Base-by-base conservation (phyloP, 2,113 vertebrate species). In the Donacobius atricapilla region DNA sequence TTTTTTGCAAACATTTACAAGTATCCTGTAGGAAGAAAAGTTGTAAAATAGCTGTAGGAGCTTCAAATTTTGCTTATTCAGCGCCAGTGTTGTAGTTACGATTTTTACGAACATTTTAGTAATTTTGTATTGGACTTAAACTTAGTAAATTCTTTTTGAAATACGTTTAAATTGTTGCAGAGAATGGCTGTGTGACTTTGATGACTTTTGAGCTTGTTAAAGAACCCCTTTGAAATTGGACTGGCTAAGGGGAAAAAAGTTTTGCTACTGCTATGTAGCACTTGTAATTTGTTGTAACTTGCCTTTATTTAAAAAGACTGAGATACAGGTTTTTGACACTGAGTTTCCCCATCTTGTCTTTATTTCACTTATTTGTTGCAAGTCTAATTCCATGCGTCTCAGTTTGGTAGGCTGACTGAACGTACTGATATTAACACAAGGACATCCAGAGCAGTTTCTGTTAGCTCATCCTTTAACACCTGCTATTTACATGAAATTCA, bases 1-100 rank as follows among this genome's bases (percentile, higher is more conserved):
- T 53, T n/a, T 73, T 91, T 90, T 76, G 47, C 53, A 71, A 94
- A 75, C 35, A 15, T 61, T 75, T 77, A 28, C 64, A 80, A 80
- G 54, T 91, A 61, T 21, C 24, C 33, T 11, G 15, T 72, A 82
- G n/a, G 40, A 76, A 78, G 64, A 71, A 93, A 48, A 89, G 72
- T 37, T 91, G 54, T 87, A 69, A 53, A 88, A 56, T 71, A 88
- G 45, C 37, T 3, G 1, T 48, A 40, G 33, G 48, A 82, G n/a
- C 64, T 82, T 86, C 21, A 64, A 50, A n/a, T 81, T 90, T 86
- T 81, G 64, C 64, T 86, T 86, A 45, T 78, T 83, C 53, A 66
- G 72, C 0, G 0, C 35, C 5, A 58, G n/a, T 69, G 22, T 39
- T n/a, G 16, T 30, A 71, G 31, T 56, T 77, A 42, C 61, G 13